Evolutionary conservation across 1,140 invertebrate species (phyloP).

Genomic region (Calycopis cecrops): DNA sequence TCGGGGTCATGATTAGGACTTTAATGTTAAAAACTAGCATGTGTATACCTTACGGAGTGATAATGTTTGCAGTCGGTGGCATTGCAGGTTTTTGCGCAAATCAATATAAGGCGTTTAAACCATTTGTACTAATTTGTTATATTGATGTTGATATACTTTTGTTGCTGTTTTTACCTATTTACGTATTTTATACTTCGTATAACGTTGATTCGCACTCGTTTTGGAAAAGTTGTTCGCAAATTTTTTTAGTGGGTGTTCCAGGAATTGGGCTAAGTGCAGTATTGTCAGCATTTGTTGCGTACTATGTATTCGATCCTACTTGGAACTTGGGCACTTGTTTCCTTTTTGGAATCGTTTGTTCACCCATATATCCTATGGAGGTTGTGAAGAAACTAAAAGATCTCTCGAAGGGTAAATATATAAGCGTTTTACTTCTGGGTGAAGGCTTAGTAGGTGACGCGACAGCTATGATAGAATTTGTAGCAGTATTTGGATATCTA

Average conservation of each 20-base stretch:
- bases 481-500: constrained; percentile 50
- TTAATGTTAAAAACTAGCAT: constrained; percentile 47
- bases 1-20: constrained; percentile 49
- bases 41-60: constrained; percentile 48
- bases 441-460: constrained; percentile 61
- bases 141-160: constrained; percentile 48
- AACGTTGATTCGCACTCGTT: constrained; percentile 56
- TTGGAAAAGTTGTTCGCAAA: constrained; percentile 54
- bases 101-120: constrained; percentile 41
- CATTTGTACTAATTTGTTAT: constrained; percentile 49
- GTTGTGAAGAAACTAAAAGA: constrained; percentile 53
- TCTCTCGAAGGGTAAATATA: constrained; percentile 53
- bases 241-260: constrained; percentile 51
- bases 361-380: constrained; percentile 58
- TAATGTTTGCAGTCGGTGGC: constrained; percentile 57
- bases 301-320: constrained; percentile 47
- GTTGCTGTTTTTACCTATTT: constrained; percentile 42
- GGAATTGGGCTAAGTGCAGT: constrained; percentile 47
- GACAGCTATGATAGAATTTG: constrained; percentile 61
- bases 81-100: constrained; percentile 48
- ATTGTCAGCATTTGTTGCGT: constrained; percentile 54
- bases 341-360: constrained; percentile 55
- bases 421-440: constrained; percentile 54
- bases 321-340: constrained; percentile 54
- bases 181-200: constrained; percentile 57